Evolutionary conservation across 1,140 invertebrate genomes (phyloP), one percentile per base, ranked within the genome.

Genomic region (Ladona fulva): DNA sequence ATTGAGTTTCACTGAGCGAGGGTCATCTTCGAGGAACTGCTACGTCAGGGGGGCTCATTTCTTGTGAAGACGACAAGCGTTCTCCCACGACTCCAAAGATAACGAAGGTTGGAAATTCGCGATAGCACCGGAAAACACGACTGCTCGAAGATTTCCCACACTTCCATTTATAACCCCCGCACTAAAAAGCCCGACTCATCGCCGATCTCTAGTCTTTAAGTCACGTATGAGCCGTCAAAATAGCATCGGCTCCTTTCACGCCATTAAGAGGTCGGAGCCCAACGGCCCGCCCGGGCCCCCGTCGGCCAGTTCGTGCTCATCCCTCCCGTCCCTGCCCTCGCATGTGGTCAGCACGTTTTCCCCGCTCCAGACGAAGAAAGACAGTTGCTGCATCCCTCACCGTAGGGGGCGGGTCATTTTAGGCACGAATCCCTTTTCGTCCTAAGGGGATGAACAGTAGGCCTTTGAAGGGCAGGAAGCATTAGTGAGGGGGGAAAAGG

Each of bases 221-320:
- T 66, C 52, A 66, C 52, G 52, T 66, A 66, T 66, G 52, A 66
- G 52, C 52, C 52, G 52, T 66, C 52, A 66, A 66, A 66, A 66
- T 66, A 66, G 16, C 52, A 66, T 66, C 52, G 52, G n/a, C 3
- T 66, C 52, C 52, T 66, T 66, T 66, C 52, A 66, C 52, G 52
- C 52, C 52, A 66, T 66, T 66, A 66, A 66, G n/a, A 66, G 52
- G 52, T 66, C 52, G 52, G 29, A 66, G 5, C 52, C 52, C 52
- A 22, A 66, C 10, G 19, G 19, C 44, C 44, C 44, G 19, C 44
- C 44, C 44, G n/a, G 52, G 16, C 52, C 52, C 12, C 52, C 52
- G 16, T 66, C 52, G 52, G 14, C 52, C 52, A 66, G 3, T 66
- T 22, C 52, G 52, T 22, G 14, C 52, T 12, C 52, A 66, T 66